phyloP scores from a whole-genome alignment of 2,797 vertebrate genomes.

The Netta rufina region DNA sequence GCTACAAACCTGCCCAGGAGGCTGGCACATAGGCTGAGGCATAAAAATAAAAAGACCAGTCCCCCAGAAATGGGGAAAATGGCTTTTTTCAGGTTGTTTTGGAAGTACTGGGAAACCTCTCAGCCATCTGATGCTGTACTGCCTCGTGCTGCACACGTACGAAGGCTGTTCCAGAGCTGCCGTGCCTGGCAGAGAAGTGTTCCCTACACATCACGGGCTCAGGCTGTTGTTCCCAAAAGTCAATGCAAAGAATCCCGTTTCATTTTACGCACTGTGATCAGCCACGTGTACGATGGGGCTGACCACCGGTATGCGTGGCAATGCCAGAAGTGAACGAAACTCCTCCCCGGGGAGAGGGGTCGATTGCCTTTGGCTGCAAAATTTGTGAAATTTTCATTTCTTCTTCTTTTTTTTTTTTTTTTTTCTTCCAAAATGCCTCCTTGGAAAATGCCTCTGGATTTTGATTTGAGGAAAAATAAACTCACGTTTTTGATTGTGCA shows the following conservation, averaged over 20 bases:
- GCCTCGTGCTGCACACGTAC: background rate
- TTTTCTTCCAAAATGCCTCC: background rate
- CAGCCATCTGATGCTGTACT: background rate
- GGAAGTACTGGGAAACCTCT: background rate
- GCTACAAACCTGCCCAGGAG: background rate
- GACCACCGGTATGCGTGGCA: slow-evolving; percentile 13
- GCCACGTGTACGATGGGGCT: background rate
- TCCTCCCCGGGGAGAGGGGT: background rate
- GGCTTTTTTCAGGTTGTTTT: background rate
- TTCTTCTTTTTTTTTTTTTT: background rate
- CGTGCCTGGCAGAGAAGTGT: fast-evolving
- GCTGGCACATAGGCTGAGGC: background rate
- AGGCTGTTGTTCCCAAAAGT: background rate
- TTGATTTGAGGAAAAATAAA: background rate
- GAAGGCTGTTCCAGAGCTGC: background rate
- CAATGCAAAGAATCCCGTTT: background rate
- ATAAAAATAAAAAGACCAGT: background rate
- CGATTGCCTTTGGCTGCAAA: background rate
- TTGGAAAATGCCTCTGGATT: background rate
- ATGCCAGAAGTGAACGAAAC: slow-evolving; percentile 11
- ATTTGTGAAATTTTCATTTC: background rate
- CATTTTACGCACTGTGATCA: background rate
- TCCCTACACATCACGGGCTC: background rate
- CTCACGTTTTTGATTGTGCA: background rate
- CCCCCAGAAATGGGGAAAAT: background rate